phyloP scores from a whole-genome alignment of 2,797 vertebrate genomes.

The Hypotaenidia philippensis region DNA sequence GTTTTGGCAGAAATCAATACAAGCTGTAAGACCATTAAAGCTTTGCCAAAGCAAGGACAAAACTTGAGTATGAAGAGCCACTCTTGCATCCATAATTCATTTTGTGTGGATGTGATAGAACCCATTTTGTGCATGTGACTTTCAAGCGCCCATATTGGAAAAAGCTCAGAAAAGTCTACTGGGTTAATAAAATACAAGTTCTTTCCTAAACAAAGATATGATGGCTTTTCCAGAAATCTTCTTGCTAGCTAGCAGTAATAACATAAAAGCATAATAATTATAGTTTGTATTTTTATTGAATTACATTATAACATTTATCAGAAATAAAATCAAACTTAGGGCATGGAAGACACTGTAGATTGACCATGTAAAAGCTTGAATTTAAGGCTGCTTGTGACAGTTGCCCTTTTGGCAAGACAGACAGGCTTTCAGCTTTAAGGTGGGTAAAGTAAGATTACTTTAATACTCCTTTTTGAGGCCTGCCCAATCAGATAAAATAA shows the following conservation, averaged over 20 bases:
- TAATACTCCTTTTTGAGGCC: background rate
- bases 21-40: background rate
- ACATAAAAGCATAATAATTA: background rate
- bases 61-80: background rate
- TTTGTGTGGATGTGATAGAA: background rate
- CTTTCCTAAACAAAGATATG: background rate
- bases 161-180: background rate
- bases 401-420: background rate
- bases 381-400: conserved; percentile 6
- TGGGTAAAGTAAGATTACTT: background rate
- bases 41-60: background rate
- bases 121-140: background rate
- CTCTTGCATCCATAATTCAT: background rate
- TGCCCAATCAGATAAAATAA: background rate
- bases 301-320: background rate
- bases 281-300: background rate
- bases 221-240: background rate
- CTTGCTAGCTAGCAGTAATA: background rate
- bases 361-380: background rate
- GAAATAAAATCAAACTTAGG: background rate
- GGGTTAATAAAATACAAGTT: background rate
- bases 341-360: background rate
- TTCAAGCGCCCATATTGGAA: background rate
- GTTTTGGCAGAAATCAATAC: background rate
- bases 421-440: background rate